Percentiles rank a stretch among this genome's conserved stretches.
Conservation (phyloP, 2,797 vertebrate species). For the Fratercula arctica region DNA sequence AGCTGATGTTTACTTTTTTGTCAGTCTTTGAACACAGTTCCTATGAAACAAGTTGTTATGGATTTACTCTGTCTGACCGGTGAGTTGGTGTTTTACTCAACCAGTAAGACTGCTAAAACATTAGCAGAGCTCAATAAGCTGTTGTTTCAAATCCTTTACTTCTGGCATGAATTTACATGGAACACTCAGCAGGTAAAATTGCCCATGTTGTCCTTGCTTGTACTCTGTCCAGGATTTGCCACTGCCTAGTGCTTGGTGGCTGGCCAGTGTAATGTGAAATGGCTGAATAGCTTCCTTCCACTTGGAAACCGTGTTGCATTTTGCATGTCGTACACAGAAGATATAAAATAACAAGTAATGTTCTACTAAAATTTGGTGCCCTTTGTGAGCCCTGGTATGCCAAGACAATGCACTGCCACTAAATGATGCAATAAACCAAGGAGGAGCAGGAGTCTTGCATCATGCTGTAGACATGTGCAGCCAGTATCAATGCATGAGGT, state of each 20-base stretch:
- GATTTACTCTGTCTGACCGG: not conserved
- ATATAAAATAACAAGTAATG: not conserved
- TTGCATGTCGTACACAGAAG: not conserved
- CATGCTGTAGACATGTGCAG: not conserved
- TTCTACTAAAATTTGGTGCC: slow-evolving; percentile 53
- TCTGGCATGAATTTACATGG: not conserved
- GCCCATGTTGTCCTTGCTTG: not conserved
- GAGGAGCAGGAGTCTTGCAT: not conserved
- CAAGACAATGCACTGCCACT: not conserved
- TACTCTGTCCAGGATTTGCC: not conserved
- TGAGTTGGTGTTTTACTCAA: not conserved
- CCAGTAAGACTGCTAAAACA: not conserved
- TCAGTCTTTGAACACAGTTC: not conserved
- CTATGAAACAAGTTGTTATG: not conserved
- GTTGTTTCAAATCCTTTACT: not conserved
- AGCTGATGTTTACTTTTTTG: not conserved
- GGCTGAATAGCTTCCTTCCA: not conserved
- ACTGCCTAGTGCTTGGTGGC: not conserved
- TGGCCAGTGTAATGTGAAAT: not conserved
- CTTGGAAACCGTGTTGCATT: not conserved
- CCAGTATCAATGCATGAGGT: not conserved
- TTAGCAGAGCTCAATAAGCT: not conserved
- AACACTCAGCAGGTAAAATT: not conserved
- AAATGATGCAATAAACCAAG: slow-evolving; percentile 23
- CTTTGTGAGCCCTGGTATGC: slow-evolving; percentile 19